Conservation (phyloP, 2,113 vertebrate species). For the Heteronetta atricapilla region DNA sequence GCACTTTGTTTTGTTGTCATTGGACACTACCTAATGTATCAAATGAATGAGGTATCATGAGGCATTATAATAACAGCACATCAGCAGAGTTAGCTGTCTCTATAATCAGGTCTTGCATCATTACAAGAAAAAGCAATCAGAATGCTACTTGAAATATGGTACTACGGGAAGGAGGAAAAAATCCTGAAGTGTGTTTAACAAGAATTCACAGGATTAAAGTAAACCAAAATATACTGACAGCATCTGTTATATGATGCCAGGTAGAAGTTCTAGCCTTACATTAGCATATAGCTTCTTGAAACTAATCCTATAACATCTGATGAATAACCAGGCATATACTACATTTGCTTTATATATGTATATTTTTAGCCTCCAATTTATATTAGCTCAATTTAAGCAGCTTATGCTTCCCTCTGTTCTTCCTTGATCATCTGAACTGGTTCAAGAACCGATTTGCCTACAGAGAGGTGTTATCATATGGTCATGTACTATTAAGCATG, state of each 20-base stretch:
- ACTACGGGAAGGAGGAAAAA: constrained; percentile 26
- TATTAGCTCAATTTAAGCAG: neutral
- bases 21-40: neutral
- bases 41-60: constrained; percentile 46
- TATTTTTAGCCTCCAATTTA: neutral
- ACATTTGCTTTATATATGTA: neutral
- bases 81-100: constrained; percentile 46
- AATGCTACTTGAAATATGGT: constrained; percentile 10
- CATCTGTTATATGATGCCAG: neutral
- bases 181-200: neutral
- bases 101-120: constrained; percentile 57
- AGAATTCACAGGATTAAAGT: neutral
- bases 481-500: neutral
- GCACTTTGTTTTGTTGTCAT: constrained; percentile 42
- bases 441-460: neutral
- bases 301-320: neutral
- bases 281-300: neutral
- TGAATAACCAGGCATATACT: neutral
- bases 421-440: neutral
- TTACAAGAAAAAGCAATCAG: constrained; percentile 31
- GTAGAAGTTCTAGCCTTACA: neutral
- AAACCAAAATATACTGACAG: neutral
- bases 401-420: neutral
- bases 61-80: constrained; percentile 35
- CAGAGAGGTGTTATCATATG: neutral